Conservation (phyloP, 2,113 vertebrate species). For the Psephotus haematonotus region DNA sequence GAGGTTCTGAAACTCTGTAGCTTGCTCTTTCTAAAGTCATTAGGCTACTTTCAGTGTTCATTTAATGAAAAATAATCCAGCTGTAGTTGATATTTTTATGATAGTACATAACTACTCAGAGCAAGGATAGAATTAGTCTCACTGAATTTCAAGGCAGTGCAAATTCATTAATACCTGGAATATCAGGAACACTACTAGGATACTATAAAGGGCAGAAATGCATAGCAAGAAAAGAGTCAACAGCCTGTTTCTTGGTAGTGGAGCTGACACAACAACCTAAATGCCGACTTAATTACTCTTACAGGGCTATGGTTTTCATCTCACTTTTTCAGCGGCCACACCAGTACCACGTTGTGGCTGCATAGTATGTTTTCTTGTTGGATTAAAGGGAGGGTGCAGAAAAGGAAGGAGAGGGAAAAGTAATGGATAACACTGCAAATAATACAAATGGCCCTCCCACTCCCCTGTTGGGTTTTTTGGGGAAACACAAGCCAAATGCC, state of each 20-base stretch:
- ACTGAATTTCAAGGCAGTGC: background rate
- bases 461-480: fast-evolving
- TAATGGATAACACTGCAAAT: background rate
- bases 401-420: background rate
- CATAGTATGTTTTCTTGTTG: background rate
- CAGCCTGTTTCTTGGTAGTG: background rate
- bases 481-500: background rate
- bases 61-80: background rate
- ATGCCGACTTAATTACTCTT: background rate
- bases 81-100: background rate
- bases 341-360: background rate
- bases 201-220: background rate
- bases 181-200: background rate
- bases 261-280: background rate
- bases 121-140: background rate
- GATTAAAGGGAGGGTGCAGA: background rate
- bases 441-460: background rate
- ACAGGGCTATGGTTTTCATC: background rate
- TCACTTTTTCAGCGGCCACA: background rate
- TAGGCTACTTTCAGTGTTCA: background rate
- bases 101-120: background rate
- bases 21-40: background rate
- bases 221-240: background rate
- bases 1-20: background rate
- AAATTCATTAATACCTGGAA: background rate